These are phyloP conservation scores for Ganaspis sp. DNA, from an alignment of 1,140 invertebrate species.

Conservation along the genomic window DNA sequence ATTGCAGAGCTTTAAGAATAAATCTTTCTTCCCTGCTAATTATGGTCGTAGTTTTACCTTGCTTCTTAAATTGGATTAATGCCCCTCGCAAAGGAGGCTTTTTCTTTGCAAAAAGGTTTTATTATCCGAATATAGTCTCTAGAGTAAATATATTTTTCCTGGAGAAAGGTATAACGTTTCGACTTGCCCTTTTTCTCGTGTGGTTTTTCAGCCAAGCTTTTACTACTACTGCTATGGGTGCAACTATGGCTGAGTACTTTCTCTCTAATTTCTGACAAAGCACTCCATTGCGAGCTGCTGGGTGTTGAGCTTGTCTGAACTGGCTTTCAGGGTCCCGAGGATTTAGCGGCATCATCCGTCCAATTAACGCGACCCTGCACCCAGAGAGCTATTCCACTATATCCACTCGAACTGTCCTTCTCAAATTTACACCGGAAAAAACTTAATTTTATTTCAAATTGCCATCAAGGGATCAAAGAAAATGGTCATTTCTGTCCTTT, in stretches of 20 bases:
- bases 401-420: conserved; percentile 16
- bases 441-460: not conserved
- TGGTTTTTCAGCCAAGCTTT: not conserved
- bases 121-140: conserved; percentile 3
- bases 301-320: conserved; percentile 29
- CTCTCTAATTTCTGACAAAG: conserved; percentile 56
- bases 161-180: not conserved
- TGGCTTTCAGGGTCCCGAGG: conserved; percentile 44
- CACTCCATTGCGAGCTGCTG: conserved; percentile 21
- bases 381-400: not conserved
- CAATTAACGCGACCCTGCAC: conserved; percentile 53
- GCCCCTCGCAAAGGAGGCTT: not conserved
- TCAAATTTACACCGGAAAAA: conserved; percentile 3
- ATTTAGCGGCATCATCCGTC: conserved; percentile 58
- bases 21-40: not conserved
- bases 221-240: not conserved
- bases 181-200: not conserved
- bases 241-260: conserved; percentile 33
- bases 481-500: not conserved
- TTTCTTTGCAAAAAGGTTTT: not conserved
- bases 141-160: conserved; percentile 4
- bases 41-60: conserved; percentile 7
- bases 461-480: not conserved
- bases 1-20: not conserved
- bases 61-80: conserved; percentile 26